Base-by-base conservation (phyloP, 2,113 vertebrate species). In the Bujurquina vittata region DNA sequence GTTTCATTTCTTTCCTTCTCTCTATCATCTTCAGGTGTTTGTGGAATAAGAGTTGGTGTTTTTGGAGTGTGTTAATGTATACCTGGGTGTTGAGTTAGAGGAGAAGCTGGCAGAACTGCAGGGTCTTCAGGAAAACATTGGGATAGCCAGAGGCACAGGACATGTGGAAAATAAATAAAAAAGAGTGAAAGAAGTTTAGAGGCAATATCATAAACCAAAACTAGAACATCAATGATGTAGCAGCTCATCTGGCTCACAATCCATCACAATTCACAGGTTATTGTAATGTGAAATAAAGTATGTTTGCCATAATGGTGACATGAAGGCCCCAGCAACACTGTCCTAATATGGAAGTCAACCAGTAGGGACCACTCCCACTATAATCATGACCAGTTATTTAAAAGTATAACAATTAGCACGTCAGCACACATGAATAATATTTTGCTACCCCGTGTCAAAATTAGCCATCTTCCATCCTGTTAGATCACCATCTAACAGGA, bases 101-200 rank as follows among this genome's bases (percentile, higher is more conserved):
- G 93, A 90, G 87, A 95, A 95, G 92, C 94, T 95, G 84, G 94
- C 84, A 7, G 95, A 95, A 91, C 94, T 96, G 72, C 95, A 95
- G 79, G 95, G 95, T 94, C 96, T 96, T 93, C 62, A 17, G 31
- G 73, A 77, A 58, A 79, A 61, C 77, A 75, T 74, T 1, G 33
- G 54, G 23, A 54, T 31, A 69, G 18, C 35, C 22, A 63, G 46
- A 12, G 31, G 43, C 67, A 55, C 75, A 40, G 65, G 35, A 73
- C 76, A 90, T 40, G 85, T 33, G 69, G 63, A 87, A 46, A 79
- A 67, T 49, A 67, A 49, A 75, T 1, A 33, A 33, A 61, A 79
- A 58, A 86, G 17, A 54, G 54, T 20, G 9, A 72, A 69, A 84
- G 61, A 74, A 62, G 77, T 83, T 80, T 31, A 80, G 65, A 10